Evolutionary conservation across 64 coral and sea anemone species (phyloP), one percentile per base, ranked within the genome.

Genomic region (Montipora foliosa): DNA sequence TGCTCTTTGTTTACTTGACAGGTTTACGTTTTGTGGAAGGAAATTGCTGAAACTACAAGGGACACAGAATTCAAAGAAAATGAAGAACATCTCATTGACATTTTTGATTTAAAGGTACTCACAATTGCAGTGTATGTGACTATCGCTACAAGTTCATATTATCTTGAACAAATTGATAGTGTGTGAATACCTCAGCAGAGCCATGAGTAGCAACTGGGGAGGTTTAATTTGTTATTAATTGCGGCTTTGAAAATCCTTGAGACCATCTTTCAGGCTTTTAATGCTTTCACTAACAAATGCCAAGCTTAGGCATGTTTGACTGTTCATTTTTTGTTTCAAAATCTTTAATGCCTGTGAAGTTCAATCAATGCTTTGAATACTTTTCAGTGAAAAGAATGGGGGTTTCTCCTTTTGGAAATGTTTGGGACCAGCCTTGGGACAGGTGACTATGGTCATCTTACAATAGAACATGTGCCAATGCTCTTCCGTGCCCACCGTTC

Each of bases 321-420:
- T 55, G 52, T 55, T 55, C 37, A 37, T 37, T 37, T 37, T 37
- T 37, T 37, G 37, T 37, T 37, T 37, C 37, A 37, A 37, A 37
- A 37, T 37, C 37, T 37, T 37, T 37, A 37, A 60, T 60, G 57
- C 57, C 57, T 60, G 57, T 60, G 57, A 60, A 13, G 57, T 60
- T 60, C 16, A 19, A 69, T 69, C 66, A 69, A 69, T 69, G 57
- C 57, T 69, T 72, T 72, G 5, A 72, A 72, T 72, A 72, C 17
- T 72, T 89, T 89, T 78, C 24, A 89, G 87, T 89, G 87, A 45
- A 89, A 89, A 62, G 87, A 89, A 76, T 89, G 87, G 87, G 87
- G 87, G 45, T 88, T 76, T 51, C 47, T 88, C 2, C 71, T 88
- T n/a, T 52, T 67, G 52, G 66, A 88, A 67, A 55, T 74, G 57